A percentile compares a stretch with the other conserved stretches of the same genome.
phyloP scores from a whole-genome alignment of 2,797 vertebrate genomes.

The Sebastes kiyomatsui region DNA sequence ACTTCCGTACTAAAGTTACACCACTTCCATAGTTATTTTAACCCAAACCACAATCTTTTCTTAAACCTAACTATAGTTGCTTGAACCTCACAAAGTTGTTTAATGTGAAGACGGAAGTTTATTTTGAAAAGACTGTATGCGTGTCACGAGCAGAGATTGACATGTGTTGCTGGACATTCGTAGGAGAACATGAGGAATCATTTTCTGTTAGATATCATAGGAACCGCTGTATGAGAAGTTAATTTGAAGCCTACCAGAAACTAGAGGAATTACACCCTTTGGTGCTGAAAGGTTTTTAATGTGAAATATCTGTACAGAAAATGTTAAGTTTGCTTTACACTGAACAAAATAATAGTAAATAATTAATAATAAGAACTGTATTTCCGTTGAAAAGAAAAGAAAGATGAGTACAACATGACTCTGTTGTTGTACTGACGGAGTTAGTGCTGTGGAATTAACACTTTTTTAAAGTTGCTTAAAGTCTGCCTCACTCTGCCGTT shows the following conservation, averaged over 20 bases:
- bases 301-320: not conserved
- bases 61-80: too few relatives aligned
- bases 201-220: too few relatives aligned
- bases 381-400: not conserved
- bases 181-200: too few relatives aligned
- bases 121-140: too few relatives aligned
- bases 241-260: not conserved
- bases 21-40: too few relatives aligned
- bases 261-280: not conserved
- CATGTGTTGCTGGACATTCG: too few relatives aligned
- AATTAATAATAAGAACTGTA: not conserved
- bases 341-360: not conserved
- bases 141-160: accelerated
- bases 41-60: too few relatives aligned
- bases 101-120: too few relatives aligned
- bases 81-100: too few relatives aligned
- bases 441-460: not conserved
- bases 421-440: not conserved
- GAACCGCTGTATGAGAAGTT: too few relatives aligned
- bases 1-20: too few relatives aligned
- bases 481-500: not conserved
- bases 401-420: not conserved
- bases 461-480: not conserved
- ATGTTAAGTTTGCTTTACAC: not conserved
- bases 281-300: not conserved